Evolutionary conservation across 2,797 vertebrate genomes (phyloP).

Genomic region (Gymnodraco acuticeps): DNA sequence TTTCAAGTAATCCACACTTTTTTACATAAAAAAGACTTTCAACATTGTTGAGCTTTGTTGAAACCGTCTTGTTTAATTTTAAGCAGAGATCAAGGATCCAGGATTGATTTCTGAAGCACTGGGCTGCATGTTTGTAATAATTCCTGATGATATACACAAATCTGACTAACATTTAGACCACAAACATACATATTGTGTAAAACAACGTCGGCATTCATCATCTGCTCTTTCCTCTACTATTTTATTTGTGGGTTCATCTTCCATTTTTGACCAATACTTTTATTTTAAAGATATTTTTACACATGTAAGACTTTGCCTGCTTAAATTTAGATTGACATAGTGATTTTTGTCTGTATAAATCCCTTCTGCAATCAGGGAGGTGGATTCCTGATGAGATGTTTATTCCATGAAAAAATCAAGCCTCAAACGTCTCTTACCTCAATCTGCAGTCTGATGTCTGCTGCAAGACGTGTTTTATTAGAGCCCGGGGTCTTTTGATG

Average conservation of each 20-base stretch:
- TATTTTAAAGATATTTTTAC: not conserved
- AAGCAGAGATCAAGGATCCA: no score
- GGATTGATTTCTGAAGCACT: no score
- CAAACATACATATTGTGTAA: not conserved
- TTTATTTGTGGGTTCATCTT: not conserved
- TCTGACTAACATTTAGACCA: not conserved
- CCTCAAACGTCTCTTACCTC: conserved; percentile 11
- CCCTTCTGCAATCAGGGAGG: not conserved
- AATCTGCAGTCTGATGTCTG: conserved; percentile 23
- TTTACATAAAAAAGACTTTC: not conserved
- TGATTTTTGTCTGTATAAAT: not conserved
- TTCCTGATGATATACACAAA: not conserved
- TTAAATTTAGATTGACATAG: not conserved
- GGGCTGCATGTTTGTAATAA: no score
- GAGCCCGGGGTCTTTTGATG: conserved; percentile 8
- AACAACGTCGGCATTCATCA: not conserved
- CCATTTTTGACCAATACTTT: no score
- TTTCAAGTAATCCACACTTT: not conserved
- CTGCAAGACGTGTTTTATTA: conserved; percentile 16
- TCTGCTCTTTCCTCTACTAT: not conserved
- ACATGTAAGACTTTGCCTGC: not conserved
- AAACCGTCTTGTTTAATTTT: not conserved
- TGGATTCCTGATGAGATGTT: not conserved
- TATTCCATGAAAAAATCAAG: not conserved
- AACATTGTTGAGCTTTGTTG: not conserved